Base-by-base conservation (phyloP, 2,797 vertebrate species). In the Chelon auratus region DNA sequence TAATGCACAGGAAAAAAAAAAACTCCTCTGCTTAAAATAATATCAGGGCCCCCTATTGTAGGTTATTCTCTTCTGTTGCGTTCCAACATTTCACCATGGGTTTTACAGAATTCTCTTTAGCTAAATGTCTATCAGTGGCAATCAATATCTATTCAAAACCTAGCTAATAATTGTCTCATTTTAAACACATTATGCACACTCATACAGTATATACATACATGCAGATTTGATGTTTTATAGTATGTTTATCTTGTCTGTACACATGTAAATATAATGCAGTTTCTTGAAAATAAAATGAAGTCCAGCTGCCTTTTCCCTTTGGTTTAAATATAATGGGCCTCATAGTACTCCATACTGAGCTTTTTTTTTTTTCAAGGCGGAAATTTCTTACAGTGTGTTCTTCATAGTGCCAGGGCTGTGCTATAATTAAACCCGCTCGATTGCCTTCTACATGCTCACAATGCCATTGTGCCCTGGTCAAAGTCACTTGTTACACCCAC, bases 341-440 rank as follows among this genome's bases (percentile, higher is more conserved):
- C n/a, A 9, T 22, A 18, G 13, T 18, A 18, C 18, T 50, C 13
- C 7, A 68, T 11, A 18, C 24, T 9, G 40, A 48, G 15, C 9
- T n/a, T n/a, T n/a, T n/a, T n/a, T n/a, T n/a, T 36, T 39, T 36
- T 26, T 5, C 45, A 47, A 47, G 22, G 18, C 50, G 42, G 59
- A 63, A 63, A 74, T 63, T 63, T 78, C 53, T 74, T 52, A 36
- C 58, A 64, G 81, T 47, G 45, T 69, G 53, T 36, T 84, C 63
- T 53, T 64, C 43, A 62, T 30, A 64, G 63, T 72, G 45, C 55
- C 48, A 40, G 60, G 5, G 62, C 54, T 33, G 53, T 69, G 73
- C 80, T 84, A 86, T 84, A 78, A 84, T 86, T 84, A 84, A 77
- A 82, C 70, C 45, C 20, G 54, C 52, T 67, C 37, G n/a, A 51